Evolutionary conservation across 1,140 invertebrate species (phyloP).

Genomic region (Conus betulinus): DNA sequence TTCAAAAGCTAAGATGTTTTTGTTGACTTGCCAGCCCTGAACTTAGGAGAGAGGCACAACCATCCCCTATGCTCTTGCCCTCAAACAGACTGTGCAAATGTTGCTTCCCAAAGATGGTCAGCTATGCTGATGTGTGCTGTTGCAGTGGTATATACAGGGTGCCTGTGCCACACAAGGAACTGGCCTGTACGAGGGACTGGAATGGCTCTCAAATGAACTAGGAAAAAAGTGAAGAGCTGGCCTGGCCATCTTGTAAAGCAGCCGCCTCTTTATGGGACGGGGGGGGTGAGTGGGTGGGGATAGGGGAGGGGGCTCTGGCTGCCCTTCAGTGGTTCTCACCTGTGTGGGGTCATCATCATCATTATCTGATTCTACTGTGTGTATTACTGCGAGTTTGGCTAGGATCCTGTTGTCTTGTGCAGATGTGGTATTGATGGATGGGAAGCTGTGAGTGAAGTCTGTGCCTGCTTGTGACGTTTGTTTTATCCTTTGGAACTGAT

Average conservation of each 20-base stretch:
- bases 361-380: not conserved
- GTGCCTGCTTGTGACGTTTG: too few species aligned
- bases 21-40: too few species aligned
- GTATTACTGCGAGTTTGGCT: not conserved
- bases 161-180: constrained; percentile 98
- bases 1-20: too few species aligned
- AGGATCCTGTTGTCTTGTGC: constrained; percentile 1
- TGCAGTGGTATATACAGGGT: constrained; percentile 96
- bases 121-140: not conserved
- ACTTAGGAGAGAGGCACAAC: too few species aligned
- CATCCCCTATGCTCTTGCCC: too few species aligned
- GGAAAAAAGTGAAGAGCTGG: constrained; percentile 44
- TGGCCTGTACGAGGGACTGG: constrained; percentile 98
- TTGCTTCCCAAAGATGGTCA: too few species aligned
- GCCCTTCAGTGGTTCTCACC: not conserved
- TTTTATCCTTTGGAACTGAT: too few species aligned
- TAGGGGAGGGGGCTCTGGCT: not conserved
- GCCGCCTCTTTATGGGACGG: not conserved
- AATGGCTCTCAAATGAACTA: constrained; percentile 94
- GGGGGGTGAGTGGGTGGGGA: too few species aligned
- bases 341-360: not conserved
- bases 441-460: too few species aligned
- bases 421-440: too few species aligned
- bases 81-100: too few species aligned
- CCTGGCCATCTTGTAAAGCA: not conserved